Conservation (phyloP, 92 coral and sea anemone species). For the Actinostola sp. region DNA sequence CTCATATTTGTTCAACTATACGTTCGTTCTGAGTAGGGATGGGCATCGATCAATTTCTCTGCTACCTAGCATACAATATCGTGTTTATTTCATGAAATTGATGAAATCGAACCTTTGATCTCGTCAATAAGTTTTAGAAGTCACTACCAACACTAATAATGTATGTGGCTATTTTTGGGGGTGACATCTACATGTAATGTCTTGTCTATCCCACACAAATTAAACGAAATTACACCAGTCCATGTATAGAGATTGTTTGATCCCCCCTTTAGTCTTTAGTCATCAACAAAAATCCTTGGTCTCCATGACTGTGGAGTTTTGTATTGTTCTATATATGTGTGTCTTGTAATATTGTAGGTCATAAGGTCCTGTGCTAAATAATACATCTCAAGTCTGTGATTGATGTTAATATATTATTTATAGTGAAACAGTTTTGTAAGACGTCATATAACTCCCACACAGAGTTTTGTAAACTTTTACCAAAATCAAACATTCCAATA, state of each 20-base stretch:
- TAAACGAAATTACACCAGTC: background rate
- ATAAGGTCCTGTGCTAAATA: constrained; percentile 7
- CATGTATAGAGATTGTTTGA: background rate
- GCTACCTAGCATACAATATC: background rate
- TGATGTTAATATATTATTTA: constrained; percentile 23
- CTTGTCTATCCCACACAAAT: background rate
- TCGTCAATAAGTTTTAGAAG: background rate
- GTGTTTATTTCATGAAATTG: constrained; percentile 1
- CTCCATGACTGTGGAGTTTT: background rate
- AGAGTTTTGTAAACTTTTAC: constrained; percentile 23
- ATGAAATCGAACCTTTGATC: background rate
- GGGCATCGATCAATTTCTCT: background rate
- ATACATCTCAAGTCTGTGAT: constrained; percentile 5
- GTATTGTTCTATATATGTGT: background rate
- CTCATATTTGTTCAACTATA: background rate
- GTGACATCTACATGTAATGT: background rate
- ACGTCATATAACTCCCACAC: constrained; percentile 33
- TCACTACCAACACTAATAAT: background rate
- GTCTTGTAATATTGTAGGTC: constrained; percentile 10
- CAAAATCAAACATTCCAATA: too few relatives aligned
- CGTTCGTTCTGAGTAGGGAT: constrained; percentile 18
- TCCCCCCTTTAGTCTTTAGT: background rate
- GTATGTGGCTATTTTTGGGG: constrained; percentile 1
- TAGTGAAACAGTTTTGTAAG: background rate
- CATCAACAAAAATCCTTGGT: constrained; percentile 5